These are phyloP conservation scores for Pygmarrhopalites habei DNA, from an alignment of 1,140 invertebrate genomes.

Conservation along the genomic window DNA sequence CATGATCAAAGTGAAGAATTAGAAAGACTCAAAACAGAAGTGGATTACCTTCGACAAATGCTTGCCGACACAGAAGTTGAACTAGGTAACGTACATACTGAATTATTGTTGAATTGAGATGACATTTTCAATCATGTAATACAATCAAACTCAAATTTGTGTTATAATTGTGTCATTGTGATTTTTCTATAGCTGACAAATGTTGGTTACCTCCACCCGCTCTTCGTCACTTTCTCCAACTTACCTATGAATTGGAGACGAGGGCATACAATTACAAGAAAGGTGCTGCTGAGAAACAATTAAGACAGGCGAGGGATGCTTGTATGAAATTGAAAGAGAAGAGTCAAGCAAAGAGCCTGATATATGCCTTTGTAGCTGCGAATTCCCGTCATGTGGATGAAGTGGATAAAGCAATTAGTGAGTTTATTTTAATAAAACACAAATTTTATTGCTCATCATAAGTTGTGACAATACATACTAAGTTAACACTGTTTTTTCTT, in stretches of 20 bases:
- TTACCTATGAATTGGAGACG: conserved; percentile 8
- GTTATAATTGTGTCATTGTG: too few species aligned
- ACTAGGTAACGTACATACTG: too few species aligned
- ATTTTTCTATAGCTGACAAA: conserved; percentile 4
- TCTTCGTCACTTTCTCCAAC: neutral
- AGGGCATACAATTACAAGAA: neutral
- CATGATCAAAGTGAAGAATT: neutral
- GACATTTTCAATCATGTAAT: too few species aligned
- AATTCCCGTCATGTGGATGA: neutral
- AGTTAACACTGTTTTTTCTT: too few species aligned
- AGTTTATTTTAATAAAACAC: too few species aligned
- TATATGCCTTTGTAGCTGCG: conserved; percentile 5
- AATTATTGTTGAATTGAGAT: too few species aligned
- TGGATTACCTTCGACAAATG: neutral
- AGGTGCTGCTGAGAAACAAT: neutral
- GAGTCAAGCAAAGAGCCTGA: neutral
- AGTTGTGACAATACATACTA: too few species aligned
- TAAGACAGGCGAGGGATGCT: neutral
- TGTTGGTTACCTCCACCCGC: conserved; percentile 11
- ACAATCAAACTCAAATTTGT: too few species aligned
- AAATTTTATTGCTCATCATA: too few species aligned
- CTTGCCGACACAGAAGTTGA: conserved; percentile 6
- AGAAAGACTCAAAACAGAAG: neutral
- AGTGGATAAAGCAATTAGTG: conserved; percentile 9
- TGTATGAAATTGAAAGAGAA: conserved; percentile 9